Evolutionary conservation across 2,113 vertebrate genomes (phyloP).

Genomic region (Phylloscopus whistleri): DNA sequence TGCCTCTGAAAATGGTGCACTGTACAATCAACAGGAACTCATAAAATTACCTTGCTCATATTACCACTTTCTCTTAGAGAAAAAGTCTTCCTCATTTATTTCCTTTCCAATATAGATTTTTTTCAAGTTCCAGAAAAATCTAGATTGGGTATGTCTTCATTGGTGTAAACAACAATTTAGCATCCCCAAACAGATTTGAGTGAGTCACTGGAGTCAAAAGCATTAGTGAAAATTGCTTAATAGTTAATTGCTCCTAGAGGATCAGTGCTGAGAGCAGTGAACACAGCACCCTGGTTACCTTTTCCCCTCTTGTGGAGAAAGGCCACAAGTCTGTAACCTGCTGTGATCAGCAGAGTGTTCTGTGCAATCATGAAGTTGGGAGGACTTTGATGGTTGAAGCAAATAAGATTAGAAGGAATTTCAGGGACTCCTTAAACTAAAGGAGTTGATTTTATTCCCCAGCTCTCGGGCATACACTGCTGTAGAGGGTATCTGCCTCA

Average conservation of each 20-base stretch:
- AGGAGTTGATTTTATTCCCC: neutral
- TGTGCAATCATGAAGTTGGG: neutral
- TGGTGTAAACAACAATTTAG: neutral
- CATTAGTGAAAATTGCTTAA: neutral
- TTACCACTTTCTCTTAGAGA: neutral
- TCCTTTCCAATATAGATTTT: neutral
- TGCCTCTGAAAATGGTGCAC: neutral
- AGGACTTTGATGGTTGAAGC: neutral
- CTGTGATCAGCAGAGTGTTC: neutral
- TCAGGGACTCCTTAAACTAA: neutral
- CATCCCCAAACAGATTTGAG: neutral
- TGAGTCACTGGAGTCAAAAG: neutral
- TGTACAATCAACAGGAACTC: neutral
- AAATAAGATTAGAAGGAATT: neutral
- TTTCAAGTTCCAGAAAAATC: neutral
- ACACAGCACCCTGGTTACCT: neutral
- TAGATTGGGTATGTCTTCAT: neutral
- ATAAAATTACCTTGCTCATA: neutral
- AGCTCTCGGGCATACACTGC: neutral
- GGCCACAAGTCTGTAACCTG: neutral
- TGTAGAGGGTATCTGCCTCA: neutral
- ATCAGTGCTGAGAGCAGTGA: neutral
- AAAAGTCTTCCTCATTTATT: neutral
- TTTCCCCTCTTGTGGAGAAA: neutral
- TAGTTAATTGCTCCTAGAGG: neutral